Conservation (phyloP, 1,140 invertebrate genomes). For the Cherax quadricarinatus region DNA sequence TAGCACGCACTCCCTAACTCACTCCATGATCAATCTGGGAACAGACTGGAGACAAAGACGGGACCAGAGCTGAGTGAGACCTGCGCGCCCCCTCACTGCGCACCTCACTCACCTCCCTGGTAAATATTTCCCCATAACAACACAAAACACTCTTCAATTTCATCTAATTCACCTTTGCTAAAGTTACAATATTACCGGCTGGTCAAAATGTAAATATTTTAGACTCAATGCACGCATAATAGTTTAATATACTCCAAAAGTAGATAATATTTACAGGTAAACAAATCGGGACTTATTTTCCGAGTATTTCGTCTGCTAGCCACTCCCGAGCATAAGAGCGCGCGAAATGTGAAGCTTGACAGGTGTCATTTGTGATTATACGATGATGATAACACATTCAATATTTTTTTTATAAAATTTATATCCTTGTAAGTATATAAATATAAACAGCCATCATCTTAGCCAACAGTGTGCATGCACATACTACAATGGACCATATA, state of each 20-base stretch:
- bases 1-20: constrained; percentile 40
- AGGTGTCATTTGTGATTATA: not conserved
- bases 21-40: constrained; percentile 68
- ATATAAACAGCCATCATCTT: too few relatives aligned
- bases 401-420: too few relatives aligned
- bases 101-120: not conserved
- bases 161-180: not conserved
- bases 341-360: constrained; percentile 20
- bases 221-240: not conserved
- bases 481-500: too few relatives aligned
- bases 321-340: not conserved
- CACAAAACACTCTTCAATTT: not conserved
- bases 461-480: too few relatives aligned
- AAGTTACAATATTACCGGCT: not conserved
- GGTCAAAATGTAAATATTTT: not conserved
- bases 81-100: not conserved
- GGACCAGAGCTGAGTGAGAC: constrained; percentile 33
- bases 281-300: constrained; percentile 1
- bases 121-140: constrained; percentile 41
- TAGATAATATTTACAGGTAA: not conserved
- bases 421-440: too few relatives aligned
- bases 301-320: constrained; percentile 32
- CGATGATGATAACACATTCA: too few relatives aligned
- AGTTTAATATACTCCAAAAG: not conserved
- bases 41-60: constrained; percentile 66